Evolutionary conservation across 2,888 invertebrate species (phyloP), one percentile per base, ranked within the genome.

Genomic region (Chesias legatella): DNA sequence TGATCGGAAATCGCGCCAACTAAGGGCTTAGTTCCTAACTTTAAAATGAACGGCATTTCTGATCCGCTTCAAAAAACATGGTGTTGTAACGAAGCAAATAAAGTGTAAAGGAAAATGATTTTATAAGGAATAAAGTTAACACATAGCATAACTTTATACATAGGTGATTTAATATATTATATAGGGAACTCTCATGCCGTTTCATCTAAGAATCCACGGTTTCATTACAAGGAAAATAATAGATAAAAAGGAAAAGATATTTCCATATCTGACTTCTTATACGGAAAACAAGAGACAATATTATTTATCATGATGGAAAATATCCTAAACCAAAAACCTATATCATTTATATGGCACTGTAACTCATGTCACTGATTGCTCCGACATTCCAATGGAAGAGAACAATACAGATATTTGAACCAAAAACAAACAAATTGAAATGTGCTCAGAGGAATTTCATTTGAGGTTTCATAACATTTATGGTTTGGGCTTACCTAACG

Each of bases 31-130:
- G 41, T 35, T 34, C 29, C 7, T 23, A 47, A 53, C 47, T 53
- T 48, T 30, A 26, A 44, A 40, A 53, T 43, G 30, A 48, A 46
- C 42, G 43, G 48, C 45, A 44, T 52, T 50, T 52, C 48, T 44
- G 39, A 50, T 46, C 28, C 25, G 23, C 29, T 32, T 25, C 25
- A 29, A 40, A 40, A 21, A 28, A 35, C 35, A 17, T n/a, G n/a
- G n/a, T n/a, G n/a, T n/a, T n/a, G n/a, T n/a, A n/a, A n/a, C n/a
- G 13, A 17, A 17, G 13, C 13, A 2, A 3, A 17, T 17, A 17
- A 17, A 17, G n/a, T n/a, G n/a, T n/a, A n/a, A n/a, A n/a, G n/a
- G n/a, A n/a, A n/a, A n/a, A n/a, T n/a, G n/a, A n/a, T n/a, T n/a
- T n/a, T n/a, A n/a, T n/a, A n/a, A n/a, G n/a, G n/a, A n/a, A n/a